Evolutionary conservation across 2,888 invertebrate genomes (phyloP), one percentile per base, ranked within the genome.

Genomic region (Parthenolecanium corni): DNA sequence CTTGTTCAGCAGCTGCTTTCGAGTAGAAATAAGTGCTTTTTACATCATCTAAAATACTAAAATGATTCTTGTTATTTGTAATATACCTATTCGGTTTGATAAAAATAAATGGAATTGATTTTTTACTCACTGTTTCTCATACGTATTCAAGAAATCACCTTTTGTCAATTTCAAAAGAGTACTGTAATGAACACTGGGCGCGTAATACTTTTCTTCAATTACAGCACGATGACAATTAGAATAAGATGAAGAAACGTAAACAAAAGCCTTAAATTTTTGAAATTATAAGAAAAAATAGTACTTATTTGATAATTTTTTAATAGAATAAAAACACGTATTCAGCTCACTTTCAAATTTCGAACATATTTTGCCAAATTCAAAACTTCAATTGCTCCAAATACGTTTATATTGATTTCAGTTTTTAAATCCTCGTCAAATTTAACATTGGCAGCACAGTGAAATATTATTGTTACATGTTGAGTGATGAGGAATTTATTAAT

Each of bases 391-490:
- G 61, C 61, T 9, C 61, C 40, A 23, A 25, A 21, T 6, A 57
- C 57, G 38, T 61, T 61, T 2, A 24, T 21, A 24, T 36, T 38
- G 1, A 61, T 14, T 23, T 49, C 61, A 5, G 11, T 52, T 21
- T 42, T 61, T 40, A 61, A 21, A 61, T 49, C 51, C 20, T 61
- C 23, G 12, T 31, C 36, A 14, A 61, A 61, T 38, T 61, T 49
- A 11, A 61, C 61, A 24, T 49, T 40, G 4, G 61, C 61, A 42
- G 61, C 61, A 51, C 61, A 61, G 38, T 61, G 49, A 24, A 61
- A 61, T 3, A 61, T 49, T 11, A 61, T 40, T 2, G 57, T 44
- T 12, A 57, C 20, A 14, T 46, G 24, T 24, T 57, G 57, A 23
- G 57, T 57, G 16, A 57, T 31, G 14, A 21, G 21, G 9, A 47